Evolutionary conservation across 2,797 vertebrate species (phyloP), one percentile per base, ranked within the genome.

Genomic region (Characodon lateralis): DNA sequence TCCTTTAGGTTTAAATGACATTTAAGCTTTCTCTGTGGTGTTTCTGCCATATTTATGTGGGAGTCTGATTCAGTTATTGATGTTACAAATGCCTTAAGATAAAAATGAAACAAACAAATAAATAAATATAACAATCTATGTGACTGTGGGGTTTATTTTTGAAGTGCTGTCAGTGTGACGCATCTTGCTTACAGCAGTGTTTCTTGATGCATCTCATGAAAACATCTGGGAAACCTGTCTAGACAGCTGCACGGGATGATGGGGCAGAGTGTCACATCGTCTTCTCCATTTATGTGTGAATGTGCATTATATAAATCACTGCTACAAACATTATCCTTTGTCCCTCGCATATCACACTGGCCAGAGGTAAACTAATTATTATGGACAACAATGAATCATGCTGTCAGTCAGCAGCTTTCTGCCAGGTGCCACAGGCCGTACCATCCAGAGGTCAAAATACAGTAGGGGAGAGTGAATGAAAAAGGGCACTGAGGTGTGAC

Each of bases 331-430:
- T 58, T 72, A 74, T 55, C 73, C 71, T 74, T 72, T 84, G 74
- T 88, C 84, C 78, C 78, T 63, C 68, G 63, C 65, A 66, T 81
- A 85, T 78, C 74, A 74, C 76, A 63, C 71, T 63, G 77, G 73
- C 66, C 58, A 71, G 73, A 83, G 78, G 68, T 43, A 59, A 87
- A 86, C 79, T 87, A 92, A 94, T 95, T 91, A 94, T 91, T 81
- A 89, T 86, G 78, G 48, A 56, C 79, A 88, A 81, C 89, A 83
- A 83, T 90, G 91, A 94, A 91, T 94, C 92, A 93, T 85, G 89
- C 89, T 92, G 91, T 93, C 94, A 94, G 88, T 94, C 93, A 83
- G 88, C 89, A 83, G 91, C 87, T 91, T 93, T 84, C 78, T 61
- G 75, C 88, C 86, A 76, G 88, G 86, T 86, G 88, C 79, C 71